These are phyloP conservation scores for Cyprinella venusta DNA, from an alignment of 2,797 vertebrate genomes.

Conservation along the genomic window DNA sequence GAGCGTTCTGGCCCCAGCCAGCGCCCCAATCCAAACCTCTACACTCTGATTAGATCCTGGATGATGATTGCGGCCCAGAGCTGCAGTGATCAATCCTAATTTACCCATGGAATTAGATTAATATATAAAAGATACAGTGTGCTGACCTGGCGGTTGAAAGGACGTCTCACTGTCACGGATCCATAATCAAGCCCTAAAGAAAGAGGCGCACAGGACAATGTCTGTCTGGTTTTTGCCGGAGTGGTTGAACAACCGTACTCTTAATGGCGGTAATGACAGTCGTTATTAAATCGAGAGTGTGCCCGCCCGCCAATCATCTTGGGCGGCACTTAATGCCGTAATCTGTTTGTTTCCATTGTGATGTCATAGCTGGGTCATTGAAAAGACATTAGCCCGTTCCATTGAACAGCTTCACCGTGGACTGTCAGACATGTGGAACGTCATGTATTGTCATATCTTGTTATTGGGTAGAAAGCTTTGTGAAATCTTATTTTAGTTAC, in stretches of 20 bases:
- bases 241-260: constrained; percentile 1
- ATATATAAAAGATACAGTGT: constrained; percentile 75
- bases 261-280: constrained; percentile 14
- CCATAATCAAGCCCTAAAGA: constrained; percentile 53
- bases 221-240: neutral
- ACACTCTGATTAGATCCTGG: constrained; percentile 78
- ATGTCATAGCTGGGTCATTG: constrained; percentile 46
- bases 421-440: constrained; percentile 38
- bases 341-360: constrained; percentile 48
- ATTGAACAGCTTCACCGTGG: constrained; percentile 5
- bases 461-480: constrained; percentile 16
- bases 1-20: constrained; percentile 63
- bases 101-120: constrained; percentile 79
- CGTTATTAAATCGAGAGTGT: constrained; percentile 43
- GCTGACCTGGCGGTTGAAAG: constrained; percentile 73
- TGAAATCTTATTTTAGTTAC: constrained; percentile 35
- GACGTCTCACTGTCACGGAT: constrained; percentile 67
- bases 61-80: constrained; percentile 78
- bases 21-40: constrained; percentile 73
- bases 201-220: neutral
- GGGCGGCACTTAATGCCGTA: neutral
- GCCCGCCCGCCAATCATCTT: constrained; percentile 46
- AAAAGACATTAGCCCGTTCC: constrained; percentile 13
- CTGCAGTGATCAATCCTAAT: constrained; percentile 82
- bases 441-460: constrained; percentile 28